These are phyloP conservation scores for Ceyx erithaca DNA, from an alignment of 2,797 vertebrate species.

Conservation along the genomic window DNA sequence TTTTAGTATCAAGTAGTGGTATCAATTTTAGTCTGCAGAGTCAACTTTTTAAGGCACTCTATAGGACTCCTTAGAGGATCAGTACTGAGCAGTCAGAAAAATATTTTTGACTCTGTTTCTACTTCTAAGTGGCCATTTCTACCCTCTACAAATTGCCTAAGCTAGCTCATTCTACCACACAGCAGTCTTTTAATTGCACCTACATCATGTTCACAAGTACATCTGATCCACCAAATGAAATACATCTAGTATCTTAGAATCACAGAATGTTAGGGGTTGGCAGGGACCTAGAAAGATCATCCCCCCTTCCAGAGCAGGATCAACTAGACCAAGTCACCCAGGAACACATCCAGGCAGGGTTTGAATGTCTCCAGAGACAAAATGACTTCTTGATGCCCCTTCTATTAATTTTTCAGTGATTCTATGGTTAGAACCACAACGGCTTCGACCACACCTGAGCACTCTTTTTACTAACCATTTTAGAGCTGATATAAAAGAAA, in stretches of 20 bases:
- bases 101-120: not conserved
- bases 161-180: not conserved
- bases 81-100: conserved; percentile 1
- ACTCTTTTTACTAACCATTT: not conserved
- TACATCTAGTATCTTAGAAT: not conserved
- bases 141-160: not conserved
- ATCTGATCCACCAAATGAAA: not conserved
- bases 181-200: not conserved
- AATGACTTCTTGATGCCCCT: not conserved
- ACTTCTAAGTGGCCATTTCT: not conserved
- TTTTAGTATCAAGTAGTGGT: not conserved
- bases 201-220: not conserved
- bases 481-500: not conserved
- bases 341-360: too few species aligned
- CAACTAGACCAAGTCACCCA: too few species aligned
- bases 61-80: not conserved
- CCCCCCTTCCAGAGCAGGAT: too few species aligned
- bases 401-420: not conserved
- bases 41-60: not conserved
- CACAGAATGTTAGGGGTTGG: too few species aligned
- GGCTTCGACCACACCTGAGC: not conserved
- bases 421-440: not conserved
- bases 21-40: not conserved
- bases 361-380: too few species aligned
- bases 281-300: too few species aligned